Base-by-base conservation (phyloP, 2,888 invertebrate genomes). In the Drosophila colorata region DNA sequence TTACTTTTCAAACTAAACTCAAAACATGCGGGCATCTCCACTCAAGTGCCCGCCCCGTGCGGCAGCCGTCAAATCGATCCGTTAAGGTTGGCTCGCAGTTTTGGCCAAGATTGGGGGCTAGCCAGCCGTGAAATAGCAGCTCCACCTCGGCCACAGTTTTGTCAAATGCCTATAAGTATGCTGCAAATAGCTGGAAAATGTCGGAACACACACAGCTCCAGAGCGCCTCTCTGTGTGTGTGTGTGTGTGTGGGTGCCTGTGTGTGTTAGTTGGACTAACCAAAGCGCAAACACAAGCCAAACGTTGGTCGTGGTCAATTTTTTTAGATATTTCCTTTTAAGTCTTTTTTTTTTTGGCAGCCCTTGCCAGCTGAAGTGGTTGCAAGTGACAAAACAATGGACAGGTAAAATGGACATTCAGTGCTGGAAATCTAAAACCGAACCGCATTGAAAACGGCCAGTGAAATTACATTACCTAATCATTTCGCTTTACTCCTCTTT, bases 1-100 rank as follows among this genome's bases (percentile, higher is more conserved):
- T 85, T 85, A 87, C 88, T 83, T 88, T 83, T 74, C 88, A 74
- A 80, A 69, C 74, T 74, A 71, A 68, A 64, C 87, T 73, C 60
- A 65, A 80, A 67, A 64, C 53, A 58, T 61, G 51, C 52, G 41
- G 44, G 33, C 48, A 41, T 13, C 41, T 8, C 13, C 38, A 46
- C 14, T n/a, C 44, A 35, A 28, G 33, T 14, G 13, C 6, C 31
- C 9, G 13, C 16, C 14, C 7, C 49, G 1, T 28, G 9, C 31
- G 14, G 4, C 38, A 14, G 2, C 9, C 7, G 8, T 9, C 25
- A 65, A 49, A 47, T 63, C 60, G 49, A 43, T 33, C 44, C 28
- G 40, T 43, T 64, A 68, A 63, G 66, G 64, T 8, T 16, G 67
- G 51, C 71, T 47, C n/a, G 37, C 35, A n/a, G 7, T 16, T 47